Evolutionary conservation across 1,140 invertebrate genomes (phyloP).

Genomic region (Bombus huntii): DNA sequence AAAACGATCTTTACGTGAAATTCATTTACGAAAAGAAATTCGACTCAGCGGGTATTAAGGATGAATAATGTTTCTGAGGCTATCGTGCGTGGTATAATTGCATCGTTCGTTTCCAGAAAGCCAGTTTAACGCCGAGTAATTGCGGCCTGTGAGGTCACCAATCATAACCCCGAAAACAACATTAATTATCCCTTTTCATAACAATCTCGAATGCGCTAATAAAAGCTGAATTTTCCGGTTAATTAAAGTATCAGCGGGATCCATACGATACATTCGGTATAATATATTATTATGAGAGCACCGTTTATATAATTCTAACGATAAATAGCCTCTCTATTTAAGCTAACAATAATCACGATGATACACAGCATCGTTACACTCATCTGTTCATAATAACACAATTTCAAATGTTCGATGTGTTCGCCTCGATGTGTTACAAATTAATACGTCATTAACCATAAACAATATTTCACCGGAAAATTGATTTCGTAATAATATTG

Average conservation of each 20-base stretch:
- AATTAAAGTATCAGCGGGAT: slow-evolving; percentile 7
- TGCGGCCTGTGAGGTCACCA: neutral
- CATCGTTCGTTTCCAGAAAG: neutral
- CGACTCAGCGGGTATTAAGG: slow-evolving; percentile 1
- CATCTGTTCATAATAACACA: neutral
- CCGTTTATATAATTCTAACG: neutral
- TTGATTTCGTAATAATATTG: neutral
- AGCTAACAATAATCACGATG: neutral
- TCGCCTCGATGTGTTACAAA: neutral
- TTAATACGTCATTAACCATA: neutral
- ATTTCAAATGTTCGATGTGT: neutral
- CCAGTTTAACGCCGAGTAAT: slow-evolving; percentile 9
- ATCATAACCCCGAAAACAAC: slow-evolving; percentile 4
- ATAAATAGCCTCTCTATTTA: neutral
- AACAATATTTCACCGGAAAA: neutral
- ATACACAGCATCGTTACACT: neutral
- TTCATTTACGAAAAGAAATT: slow-evolving; percentile 5
- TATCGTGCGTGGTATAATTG: neutral
- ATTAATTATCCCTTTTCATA: slow-evolving; percentile 15
- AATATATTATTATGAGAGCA: neutral
- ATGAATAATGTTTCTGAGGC: neutral
- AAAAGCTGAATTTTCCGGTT: slow-evolving; percentile 19
- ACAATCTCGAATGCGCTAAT: neutral
- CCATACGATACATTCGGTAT: neutral
- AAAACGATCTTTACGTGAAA: neutral